phyloP scores from a whole-genome alignment of 2,113 vertebrate genomes.

The Corydoras maculifer region DNA sequence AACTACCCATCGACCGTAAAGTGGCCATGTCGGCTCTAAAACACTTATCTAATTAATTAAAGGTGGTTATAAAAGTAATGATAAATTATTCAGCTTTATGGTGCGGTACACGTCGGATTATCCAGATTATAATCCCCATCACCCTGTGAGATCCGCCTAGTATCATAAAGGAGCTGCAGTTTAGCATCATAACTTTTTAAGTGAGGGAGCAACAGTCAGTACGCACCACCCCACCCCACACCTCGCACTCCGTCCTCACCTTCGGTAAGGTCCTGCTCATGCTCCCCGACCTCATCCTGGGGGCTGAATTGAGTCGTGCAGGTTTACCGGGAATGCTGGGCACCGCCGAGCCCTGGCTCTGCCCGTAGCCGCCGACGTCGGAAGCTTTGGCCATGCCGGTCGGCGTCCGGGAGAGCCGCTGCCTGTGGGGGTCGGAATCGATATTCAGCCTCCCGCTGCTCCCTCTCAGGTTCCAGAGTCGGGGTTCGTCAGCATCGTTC shows the following conservation, averaged over 20 bases:
- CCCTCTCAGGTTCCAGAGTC: constrained; percentile 59
- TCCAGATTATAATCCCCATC: no score
- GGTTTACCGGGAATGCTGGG: constrained; percentile 72
- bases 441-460: constrained; percentile 52
- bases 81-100: no score
- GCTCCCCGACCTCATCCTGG: constrained; percentile 52
- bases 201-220: neutral
- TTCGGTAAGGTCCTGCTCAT: constrained; percentile 57
- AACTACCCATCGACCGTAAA: no score
- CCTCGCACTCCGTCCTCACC: constrained; percentile 58
- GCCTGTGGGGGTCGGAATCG: constrained; percentile 54
- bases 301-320: constrained; percentile 50
- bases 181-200: no score
- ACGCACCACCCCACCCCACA: neutral
- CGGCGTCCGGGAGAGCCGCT: constrained; percentile 57
- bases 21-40: no score
- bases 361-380: constrained; percentile 46
- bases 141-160: no score
- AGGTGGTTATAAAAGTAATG: no score
- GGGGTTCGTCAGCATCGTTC: constrained; percentile 69
- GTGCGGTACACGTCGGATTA: no score
- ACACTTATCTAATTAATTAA: no score
- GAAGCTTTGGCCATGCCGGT: constrained; percentile 68
- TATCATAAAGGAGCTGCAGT: no score
- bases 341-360: constrained; percentile 52